Evolutionary conservation across 1,140 invertebrate genomes (phyloP).

Genomic region (Cotesia typhae): DNA sequence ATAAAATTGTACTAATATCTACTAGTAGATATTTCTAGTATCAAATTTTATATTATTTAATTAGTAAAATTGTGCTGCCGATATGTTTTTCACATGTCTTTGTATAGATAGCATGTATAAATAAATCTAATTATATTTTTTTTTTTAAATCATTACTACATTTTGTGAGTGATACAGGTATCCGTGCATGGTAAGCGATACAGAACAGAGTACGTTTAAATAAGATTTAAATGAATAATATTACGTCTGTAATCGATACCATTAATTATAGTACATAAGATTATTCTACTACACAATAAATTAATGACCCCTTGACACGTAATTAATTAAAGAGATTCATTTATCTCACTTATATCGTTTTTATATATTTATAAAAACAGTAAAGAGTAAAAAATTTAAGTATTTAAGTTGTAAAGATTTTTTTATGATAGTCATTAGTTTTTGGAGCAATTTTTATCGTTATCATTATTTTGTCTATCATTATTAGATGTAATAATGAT

Average conservation of each 20-base stretch:
- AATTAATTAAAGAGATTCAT: neutral
- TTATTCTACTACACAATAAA: neutral
- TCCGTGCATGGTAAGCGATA: constrained; percentile 14
- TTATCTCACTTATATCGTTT: neutral
- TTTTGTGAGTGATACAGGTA: constrained; percentile 23
- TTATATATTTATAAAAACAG: neutral
- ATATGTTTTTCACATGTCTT: neutral
- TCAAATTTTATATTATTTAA: neutral
- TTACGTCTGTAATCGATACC: too few species aligned
- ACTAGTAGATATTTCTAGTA: neutral
- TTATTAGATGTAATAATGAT: neutral
- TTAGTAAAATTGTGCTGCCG: neutral
- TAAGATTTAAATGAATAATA: neutral
- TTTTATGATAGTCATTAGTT: too few species aligned
- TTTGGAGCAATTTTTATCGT: too few species aligned
- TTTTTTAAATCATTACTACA: neutral
- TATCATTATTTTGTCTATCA: neutral
- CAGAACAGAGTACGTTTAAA: neutral
- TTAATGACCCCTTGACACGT: neutral
- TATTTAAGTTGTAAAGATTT: too few species aligned
- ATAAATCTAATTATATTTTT: neutral
- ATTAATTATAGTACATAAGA: constrained; percentile 6
- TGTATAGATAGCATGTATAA: too few species aligned
- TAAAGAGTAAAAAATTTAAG: too few species aligned
- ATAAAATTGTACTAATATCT: neutral